Conservation (phyloP, 2,113 vertebrate species). For the Aptenodytes patagonicus region DNA sequence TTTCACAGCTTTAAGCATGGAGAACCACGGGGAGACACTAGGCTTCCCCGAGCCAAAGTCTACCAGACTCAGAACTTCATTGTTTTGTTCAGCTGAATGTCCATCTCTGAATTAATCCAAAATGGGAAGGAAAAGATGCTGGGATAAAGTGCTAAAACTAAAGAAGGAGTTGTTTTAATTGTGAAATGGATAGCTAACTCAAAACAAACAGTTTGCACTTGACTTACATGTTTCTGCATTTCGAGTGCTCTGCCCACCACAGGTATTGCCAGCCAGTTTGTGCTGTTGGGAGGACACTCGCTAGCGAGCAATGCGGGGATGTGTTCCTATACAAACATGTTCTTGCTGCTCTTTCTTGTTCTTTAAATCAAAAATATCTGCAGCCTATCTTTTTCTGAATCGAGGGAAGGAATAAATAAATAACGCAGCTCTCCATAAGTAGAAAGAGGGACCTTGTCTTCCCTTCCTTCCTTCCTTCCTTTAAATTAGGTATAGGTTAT, state of each 20-base stretch:
- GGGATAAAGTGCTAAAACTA: not conserved
- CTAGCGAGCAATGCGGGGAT: fast-evolving
- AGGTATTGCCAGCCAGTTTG: not conserved
- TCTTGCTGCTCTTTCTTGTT: not conserved
- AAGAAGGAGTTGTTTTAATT: not conserved
- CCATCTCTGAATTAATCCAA: not conserved
- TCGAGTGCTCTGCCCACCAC: not conserved
- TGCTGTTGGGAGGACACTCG: not conserved
- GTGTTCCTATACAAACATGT: not conserved
- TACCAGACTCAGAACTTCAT: not conserved
- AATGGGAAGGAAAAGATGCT: not conserved
- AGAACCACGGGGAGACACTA: not conserved
- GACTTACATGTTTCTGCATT: not conserved
- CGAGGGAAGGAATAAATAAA: not conserved
- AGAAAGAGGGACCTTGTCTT: not conserved
- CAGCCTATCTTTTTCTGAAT: not conserved
- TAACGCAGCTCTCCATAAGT: not conserved
- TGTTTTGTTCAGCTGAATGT: not conserved
- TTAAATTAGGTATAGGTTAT: not conserved
- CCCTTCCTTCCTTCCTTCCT: not conserved
- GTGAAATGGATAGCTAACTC: not conserved
- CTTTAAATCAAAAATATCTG: not conserved
- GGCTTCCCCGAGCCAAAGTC: not conserved
- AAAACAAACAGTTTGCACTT: not conserved
- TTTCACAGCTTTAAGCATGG: not conserved